These are phyloP conservation scores for Dendrolimus punctatus DNA, from an alignment of 1,140 invertebrate species.

Conservation along the genomic window DNA sequence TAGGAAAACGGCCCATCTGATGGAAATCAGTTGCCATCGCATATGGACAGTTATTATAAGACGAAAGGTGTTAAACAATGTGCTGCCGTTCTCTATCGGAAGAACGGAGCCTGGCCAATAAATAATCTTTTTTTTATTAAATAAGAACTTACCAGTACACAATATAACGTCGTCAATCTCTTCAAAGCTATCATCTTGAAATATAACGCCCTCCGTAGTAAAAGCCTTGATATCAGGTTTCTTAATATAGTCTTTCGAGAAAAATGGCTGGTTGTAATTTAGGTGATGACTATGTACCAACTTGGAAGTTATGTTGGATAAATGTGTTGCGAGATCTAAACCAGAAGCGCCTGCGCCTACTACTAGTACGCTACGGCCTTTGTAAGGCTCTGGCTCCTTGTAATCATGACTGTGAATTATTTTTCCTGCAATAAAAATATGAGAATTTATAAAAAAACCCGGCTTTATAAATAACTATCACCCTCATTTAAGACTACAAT, in stretches of 20 bases:
- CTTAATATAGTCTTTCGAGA: constrained; percentile 75
- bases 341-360: constrained; percentile 91
- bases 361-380: constrained; percentile 79
- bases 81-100: too few relatives aligned
- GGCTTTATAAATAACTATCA: neutral
- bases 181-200: constrained; percentile 75
- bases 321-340: constrained; percentile 84
- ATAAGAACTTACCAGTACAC: constrained; percentile 78
- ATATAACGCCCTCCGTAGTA: constrained; percentile 71
- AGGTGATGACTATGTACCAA: constrained; percentile 80
- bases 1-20: too few relatives aligned
- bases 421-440: constrained; percentile 35
- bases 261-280: constrained; percentile 70
- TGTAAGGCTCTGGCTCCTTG: constrained; percentile 78
- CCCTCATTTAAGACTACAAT: too few relatives aligned
- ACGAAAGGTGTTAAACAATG: too few relatives aligned
- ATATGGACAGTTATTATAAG: too few relatives aligned
- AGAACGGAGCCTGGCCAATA: too few relatives aligned
- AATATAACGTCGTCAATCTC: constrained; percentile 81
- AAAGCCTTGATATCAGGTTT: constrained; percentile 77
- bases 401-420: constrained; percentile 90
- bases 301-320: constrained; percentile 77
- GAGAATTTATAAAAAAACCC: neutral
- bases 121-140: too few relatives aligned
- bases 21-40: too few relatives aligned